phyloP scores from a whole-genome alignment of 2,113 vertebrate genomes.

The Heloderma charlesbogerti region DNA sequence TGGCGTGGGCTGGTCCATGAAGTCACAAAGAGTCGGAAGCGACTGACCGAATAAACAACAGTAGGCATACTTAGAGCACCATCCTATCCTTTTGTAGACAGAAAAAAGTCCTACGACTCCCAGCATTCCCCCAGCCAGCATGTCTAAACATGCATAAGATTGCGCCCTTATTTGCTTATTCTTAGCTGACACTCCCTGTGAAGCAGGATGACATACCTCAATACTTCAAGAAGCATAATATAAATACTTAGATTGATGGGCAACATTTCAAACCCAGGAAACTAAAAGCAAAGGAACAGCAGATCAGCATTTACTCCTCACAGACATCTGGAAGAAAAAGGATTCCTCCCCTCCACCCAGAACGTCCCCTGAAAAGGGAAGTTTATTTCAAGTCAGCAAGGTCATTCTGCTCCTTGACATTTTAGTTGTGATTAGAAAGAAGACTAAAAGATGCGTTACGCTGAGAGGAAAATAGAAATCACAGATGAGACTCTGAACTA shows the following conservation, averaged over 20 bases:
- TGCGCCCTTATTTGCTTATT: neutral
- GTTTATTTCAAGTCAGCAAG: neutral
- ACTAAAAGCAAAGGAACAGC: neutral
- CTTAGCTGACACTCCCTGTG: neutral
- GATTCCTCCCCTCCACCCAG: neutral
- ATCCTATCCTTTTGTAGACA: too few species aligned
- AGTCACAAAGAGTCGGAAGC: too few species aligned
- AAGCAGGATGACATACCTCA: neutral
- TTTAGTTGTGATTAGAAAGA: neutral
- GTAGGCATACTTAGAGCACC: too few species aligned
- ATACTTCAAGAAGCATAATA: neutral
- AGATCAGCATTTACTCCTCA: neutral
- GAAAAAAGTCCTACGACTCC: too few species aligned
- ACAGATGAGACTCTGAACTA: neutral
- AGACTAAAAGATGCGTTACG: neutral
- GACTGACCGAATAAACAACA: too few species aligned
- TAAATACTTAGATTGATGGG: neutral
- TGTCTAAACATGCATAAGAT: too few species aligned
- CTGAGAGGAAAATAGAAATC: neutral
- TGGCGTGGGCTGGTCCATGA: too few species aligned
- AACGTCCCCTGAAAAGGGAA: neutral
- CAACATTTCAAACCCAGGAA: neutral
- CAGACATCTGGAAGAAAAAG: neutral
- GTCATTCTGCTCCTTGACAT: slow-evolving; percentile 16
- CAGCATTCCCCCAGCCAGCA: too few species aligned